Evolutionary conservation across 2,113 vertebrate species (phyloP).

Genomic region (Galemys pyrenaicus): DNA sequence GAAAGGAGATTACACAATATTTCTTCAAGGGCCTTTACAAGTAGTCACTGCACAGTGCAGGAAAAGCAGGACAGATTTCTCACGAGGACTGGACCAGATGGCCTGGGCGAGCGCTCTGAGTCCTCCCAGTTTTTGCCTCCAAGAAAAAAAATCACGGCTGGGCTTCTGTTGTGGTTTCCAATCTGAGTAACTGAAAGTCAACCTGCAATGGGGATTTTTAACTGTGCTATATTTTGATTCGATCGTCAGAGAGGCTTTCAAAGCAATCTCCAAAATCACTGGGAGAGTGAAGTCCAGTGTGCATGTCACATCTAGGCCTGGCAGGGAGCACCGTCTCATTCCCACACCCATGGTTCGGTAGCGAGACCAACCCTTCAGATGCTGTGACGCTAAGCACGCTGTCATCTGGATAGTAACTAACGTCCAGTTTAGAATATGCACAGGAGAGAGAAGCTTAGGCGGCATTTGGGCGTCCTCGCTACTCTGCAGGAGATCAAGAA

Average conservation of each 20-base stretch:
- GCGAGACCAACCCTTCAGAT: not conserved
- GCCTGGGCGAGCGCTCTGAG: constrained; percentile 38
- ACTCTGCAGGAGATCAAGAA: not conserved
- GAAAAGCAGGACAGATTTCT: constrained; percentile 72
- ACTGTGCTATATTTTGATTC: constrained; percentile 34
- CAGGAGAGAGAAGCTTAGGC: not conserved
- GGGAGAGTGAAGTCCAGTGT: not conserved
- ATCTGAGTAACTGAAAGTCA: constrained; percentile 58
- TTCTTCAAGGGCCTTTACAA: constrained; percentile 65
- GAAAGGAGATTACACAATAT: constrained; percentile 60
- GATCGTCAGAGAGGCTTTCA: constrained; percentile 28
- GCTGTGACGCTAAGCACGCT: not conserved
- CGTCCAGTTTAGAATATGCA: not conserved
- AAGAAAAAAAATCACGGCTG: constrained; percentile 34
- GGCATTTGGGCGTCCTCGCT: not conserved
- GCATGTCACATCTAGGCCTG: not conserved
- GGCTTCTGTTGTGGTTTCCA: constrained; percentile 72
- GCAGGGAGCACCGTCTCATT: not conserved
- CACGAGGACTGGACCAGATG: constrained; percentile 68
- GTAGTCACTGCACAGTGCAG: constrained; percentile 51
- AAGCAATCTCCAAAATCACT: not conserved
- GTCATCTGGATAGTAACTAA: not conserved
- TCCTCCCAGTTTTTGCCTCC: constrained; percentile 26
- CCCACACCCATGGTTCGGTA: not conserved
- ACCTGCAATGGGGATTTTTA: constrained; percentile 21